Base-by-base conservation (phyloP, 2,113 vertebrate genomes). In the Anas platyrhynchos region DNA sequence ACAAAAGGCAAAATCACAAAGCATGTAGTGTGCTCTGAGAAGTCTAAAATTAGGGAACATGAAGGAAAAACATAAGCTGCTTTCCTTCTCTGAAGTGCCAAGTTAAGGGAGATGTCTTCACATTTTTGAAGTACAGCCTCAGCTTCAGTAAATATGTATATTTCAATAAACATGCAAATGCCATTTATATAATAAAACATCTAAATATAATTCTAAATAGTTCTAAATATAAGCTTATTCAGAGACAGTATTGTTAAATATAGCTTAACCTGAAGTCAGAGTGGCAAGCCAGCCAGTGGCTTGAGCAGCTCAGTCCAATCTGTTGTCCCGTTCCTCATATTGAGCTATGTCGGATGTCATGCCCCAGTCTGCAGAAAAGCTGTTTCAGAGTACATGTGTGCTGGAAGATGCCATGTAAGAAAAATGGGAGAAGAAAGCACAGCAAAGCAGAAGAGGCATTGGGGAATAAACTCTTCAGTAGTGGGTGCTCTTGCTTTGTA, bases 331-430 rank as follows among this genome's bases (percentile, higher is more conserved):
- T 26, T 73, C 31, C 23, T 72, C 1, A 0, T 10, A 29, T 16
- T 22, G 68, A 26, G 7, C 5, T 27, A 1, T 8, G 13, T 41
- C 34, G 59, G 48, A 6, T 74, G 61, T 13, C 8, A 1, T 16
- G 16, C 27, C 22, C 11, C 0, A 14, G 2, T 12, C 26, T 52
- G 66, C 48, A 65, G 83, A 34, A 90, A 11, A 44, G 80, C 79
- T 82, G 36, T 8, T 25, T 54, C 2, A 1, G 13, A 6, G 1
- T 3, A 3, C 3, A 27, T 0, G 0, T 12, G 43, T 3, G 0
- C 36, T 44, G 56, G 31, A 43, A 72, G 61, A 25, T 17, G 59
- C 4, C 22, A 18, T 43, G 18, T 15, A 31, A 66, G 46, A 23
- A 8, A 52, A 36, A 29, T 16, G 43, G 13, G 36, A 66, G 55